Evolutionary conservation across 2,797 vertebrate genomes (phyloP).

Genomic region (Taenioides sp.): DNA sequence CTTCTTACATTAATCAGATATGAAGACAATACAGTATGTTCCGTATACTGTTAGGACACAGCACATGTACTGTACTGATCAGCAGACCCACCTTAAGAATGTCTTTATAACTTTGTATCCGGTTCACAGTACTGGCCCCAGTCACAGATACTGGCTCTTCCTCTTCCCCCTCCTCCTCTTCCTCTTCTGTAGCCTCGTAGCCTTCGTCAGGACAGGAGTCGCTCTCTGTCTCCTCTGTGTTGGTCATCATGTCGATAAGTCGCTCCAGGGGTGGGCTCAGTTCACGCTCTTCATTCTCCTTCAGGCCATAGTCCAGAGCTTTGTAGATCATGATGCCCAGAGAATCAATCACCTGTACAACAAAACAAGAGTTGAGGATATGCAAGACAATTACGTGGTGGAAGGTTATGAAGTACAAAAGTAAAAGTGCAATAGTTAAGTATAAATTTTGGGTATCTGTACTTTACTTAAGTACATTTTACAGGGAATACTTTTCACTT

Average conservation of each 20-base stretch:
- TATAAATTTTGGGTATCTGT: too few relatives aligned
- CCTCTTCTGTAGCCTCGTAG: constrained; percentile 91
- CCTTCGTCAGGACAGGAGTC: constrained; percentile 89
- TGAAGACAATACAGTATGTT: neutral
- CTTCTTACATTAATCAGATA: neutral
- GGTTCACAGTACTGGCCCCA: constrained; percentile 59
- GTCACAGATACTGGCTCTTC: constrained; percentile 16
- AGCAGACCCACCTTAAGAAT: constrained; percentile 83
- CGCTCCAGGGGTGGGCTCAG: constrained; percentile 92
- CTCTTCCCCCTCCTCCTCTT: constrained; percentile 71
- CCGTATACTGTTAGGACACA: neutral
- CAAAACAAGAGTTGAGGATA: neutral
- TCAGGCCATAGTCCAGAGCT: constrained; percentile 96
- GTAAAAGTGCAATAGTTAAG: too few relatives aligned
- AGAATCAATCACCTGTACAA: constrained; percentile 89
- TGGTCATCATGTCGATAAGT: constrained; percentile 96
- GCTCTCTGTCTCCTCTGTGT: constrained; percentile 77
- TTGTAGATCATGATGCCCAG: constrained; percentile 98
- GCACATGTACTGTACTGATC: neutral
- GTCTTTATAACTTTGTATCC: constrained; percentile 83
- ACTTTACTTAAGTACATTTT: too few relatives aligned
- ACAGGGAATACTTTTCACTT: too few relatives aligned
- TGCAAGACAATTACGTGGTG: neutral
- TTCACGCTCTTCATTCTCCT: constrained; percentile 94
- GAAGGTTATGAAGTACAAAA: too few relatives aligned